Conservation (phyloP, 2,888 invertebrate genomes). For the Cosmia pyralina region DNA sequence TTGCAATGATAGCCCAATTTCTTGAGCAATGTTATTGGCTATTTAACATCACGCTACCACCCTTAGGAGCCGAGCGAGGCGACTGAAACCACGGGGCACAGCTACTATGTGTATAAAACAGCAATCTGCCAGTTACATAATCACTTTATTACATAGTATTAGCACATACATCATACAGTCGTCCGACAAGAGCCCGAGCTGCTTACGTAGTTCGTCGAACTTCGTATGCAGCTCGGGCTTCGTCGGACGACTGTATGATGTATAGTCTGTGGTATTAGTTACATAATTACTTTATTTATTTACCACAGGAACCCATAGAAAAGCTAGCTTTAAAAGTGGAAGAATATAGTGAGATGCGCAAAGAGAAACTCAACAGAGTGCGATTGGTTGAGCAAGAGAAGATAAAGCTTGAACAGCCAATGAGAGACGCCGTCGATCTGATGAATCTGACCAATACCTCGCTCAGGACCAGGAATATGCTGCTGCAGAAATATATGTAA, state of each 20-base stretch:
- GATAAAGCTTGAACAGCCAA: slow-evolving; percentile 94
- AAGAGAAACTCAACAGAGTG: slow-evolving; percentile 95
- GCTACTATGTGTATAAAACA: background rate
- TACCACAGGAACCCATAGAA: slow-evolving; percentile 93
- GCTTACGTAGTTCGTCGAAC: too few species aligned
- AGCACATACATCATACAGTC: too few species aligned
- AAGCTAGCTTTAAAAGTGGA: slow-evolving; percentile 94
- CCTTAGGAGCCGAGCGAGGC: too few species aligned
- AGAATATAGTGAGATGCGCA: slow-evolving; percentile 92
- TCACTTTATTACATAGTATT: too few species aligned
- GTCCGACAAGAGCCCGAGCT: too few species aligned
- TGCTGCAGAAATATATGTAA: slow-evolving; percentile 93
- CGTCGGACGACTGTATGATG: too few species aligned
- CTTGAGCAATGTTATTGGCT: too few species aligned
- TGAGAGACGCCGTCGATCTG: slow-evolving; percentile 94
- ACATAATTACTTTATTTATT: background rate
- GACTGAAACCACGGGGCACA: too few species aligned
- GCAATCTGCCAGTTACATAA: background rate
- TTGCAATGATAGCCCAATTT: too few species aligned
- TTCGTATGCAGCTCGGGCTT: too few species aligned
- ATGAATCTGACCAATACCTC: slow-evolving; percentile 95
- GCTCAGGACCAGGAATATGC: slow-evolving; percentile 92
- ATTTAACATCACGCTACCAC: too few species aligned
- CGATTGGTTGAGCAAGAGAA: slow-evolving; percentile 95
- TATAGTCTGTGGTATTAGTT: too few species aligned